Evolutionary conservation across 1,140 invertebrate species (phyloP), one percentile per base, ranked within the genome.

Genomic region (Philopotamus ludificatus): DNA sequence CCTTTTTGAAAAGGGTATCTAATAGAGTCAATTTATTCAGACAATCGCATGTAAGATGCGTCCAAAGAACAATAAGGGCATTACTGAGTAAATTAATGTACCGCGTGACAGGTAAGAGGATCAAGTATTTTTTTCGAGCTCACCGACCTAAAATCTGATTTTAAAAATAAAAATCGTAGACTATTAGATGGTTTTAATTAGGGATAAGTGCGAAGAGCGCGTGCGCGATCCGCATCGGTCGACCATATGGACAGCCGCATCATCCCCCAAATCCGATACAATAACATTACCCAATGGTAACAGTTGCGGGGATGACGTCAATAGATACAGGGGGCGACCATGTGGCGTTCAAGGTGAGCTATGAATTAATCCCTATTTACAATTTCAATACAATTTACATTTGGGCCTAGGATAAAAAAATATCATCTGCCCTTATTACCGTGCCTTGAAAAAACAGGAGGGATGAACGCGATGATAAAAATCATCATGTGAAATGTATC

Each of bases 381-480:
- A 21, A 47, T 60, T 60, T n/a, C 57, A 60, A 47, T 60, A 60
- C 23, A 57, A 57, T 57, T 23, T 26, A n/a, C 54, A 57, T 57
- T 57, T 42, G 39, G 50, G 50, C 22, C 23, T 16, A 2, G 3
- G 45, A 7, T 21, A 12, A 34, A 57, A 57, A 60, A 60, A 59
- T 25, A 60, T 60, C 57, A 60, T 60, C 57, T 60, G 57, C 39
- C 15, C 57, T 16, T 21, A 18, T n/a, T n/a, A n/a, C n/a, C n/a
- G n/a, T n/a, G n/a, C n/a, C n/a, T n/a, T n/a, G n/a, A n/a, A n/a
- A n/a, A n/a, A n/a, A n/a, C n/a, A n/a, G n/a, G n/a, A n/a, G n/a
- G n/a, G n/a, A n/a, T n/a, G n/a, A n/a, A n/a, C n/a, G n/a, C n/a
- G n/a, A n/a, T n/a, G n/a, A n/a, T n/a, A n/a, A n/a, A n/a, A n/a